A percentile compares a stretch with the other conserved stretches of the same genome.
phyloP scores from a whole-genome alignment of 1,140 invertebrate genomes.

The Episyrphus balteatus region DNA sequence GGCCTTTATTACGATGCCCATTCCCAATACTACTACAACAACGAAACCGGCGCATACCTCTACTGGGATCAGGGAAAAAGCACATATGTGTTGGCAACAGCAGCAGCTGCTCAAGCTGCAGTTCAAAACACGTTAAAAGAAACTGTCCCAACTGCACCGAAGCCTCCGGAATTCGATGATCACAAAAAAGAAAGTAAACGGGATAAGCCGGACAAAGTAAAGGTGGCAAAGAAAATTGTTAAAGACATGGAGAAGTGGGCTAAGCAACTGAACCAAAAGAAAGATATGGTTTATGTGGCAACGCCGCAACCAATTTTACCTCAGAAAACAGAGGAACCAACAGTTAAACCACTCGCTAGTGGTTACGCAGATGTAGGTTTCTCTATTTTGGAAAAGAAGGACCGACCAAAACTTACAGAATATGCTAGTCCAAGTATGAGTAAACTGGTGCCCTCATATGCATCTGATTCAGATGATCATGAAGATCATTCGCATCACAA shows the following conservation, averaged over 20 bases:
- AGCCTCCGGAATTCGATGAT: slow-evolving; percentile 28
- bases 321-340: slow-evolving; percentile 8
- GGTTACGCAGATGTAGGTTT: slow-evolving; percentile 84
- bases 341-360: slow-evolving; percentile 31
- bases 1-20: slow-evolving; percentile 92
- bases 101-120: slow-evolving; percentile 39
- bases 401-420: slow-evolving; percentile 16
- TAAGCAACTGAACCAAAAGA: slow-evolving; percentile 93
- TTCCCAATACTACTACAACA: slow-evolving; percentile 90
- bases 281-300: slow-evolving; percentile 51
- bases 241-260: slow-evolving; percentile 97
- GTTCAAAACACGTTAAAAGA: slow-evolving; percentile 18
- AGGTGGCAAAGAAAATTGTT: slow-evolving; percentile 95
- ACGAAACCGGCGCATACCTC: slow-evolving; percentile 78
- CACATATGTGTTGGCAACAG: slow-evolving; percentile 67
- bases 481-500: not conserved
- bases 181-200: slow-evolving; percentile 39
- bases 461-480: slow-evolving; percentile 39
- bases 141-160: slow-evolving; percentile 17
- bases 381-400: slow-evolving; percentile 65
- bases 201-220: slow-evolving; percentile 68
- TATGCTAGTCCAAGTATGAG: slow-evolving; percentile 12
- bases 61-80: slow-evolving; percentile 84
- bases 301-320: slow-evolving; percentile 21
- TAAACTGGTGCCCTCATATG: slow-evolving; percentile 65